Evolutionary conservation across 2,888 invertebrate genomes (phyloP), one percentile per base, ranked within the genome.

Genomic region (Dryocosmus kuriphilus): DNA sequence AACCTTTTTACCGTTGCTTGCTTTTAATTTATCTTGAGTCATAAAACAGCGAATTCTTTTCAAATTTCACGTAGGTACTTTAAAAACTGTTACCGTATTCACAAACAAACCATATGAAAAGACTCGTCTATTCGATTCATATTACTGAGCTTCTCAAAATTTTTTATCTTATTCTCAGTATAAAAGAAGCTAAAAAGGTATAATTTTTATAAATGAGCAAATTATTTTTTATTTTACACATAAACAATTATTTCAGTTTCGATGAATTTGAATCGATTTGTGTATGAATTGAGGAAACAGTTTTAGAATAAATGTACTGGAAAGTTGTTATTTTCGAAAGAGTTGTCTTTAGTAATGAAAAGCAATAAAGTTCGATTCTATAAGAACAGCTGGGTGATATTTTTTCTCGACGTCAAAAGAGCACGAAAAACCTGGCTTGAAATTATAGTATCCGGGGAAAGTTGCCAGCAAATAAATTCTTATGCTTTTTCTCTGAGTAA

Each of bases 401-500:
- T 38, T 14, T 38, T 38, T 38, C 38, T 3, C 38, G 38, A 4
- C 38, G 14, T 38, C 3, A 38, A 2, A 38, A 38, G 14, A 14
- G 38, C 38, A 14, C 3, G 6, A 0, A 41, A 41, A 16, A 41
- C 16, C 5, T 41, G 16, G 16, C 16, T 16, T 16, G 16, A 5
- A 41, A 16, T 67, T 67, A 67, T 8, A 46, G 30, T 71, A 71
- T 30, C 19, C 32, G 27, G 51, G 71, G 71, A 51, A 51, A 71
- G 11, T 46, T 46, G 19, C 67, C 67, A 67, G 71, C 30, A 32
- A 71, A 71, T 71, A 71, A 51, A 71, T 51, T 51, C n/a, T 51
- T 30, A 27, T 67, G 41, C 27, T 38, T 46, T 24, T 67, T 19
- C 30, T 67, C 16, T n/a, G 24, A 24, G 46, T 46, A 19, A 9